Conservation (phyloP, 2,888 invertebrate genomes). For the Cryptops parisi region DNA sequence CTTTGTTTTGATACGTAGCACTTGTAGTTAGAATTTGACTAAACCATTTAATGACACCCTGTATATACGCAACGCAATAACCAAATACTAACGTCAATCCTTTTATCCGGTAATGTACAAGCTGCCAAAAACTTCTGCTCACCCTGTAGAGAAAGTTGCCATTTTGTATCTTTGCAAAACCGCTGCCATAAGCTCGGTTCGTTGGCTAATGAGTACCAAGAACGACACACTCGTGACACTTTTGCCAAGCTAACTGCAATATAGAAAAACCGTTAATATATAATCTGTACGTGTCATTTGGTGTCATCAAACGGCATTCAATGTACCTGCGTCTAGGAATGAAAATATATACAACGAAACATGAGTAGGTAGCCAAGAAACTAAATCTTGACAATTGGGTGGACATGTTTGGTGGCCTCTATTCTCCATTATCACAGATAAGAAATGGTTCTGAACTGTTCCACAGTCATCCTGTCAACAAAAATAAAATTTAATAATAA, state of each 20-base stretch:
- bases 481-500: slow-evolving; percentile 8
- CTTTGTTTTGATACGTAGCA: too few species aligned
- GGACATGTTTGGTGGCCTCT: slow-evolving; percentile 33
- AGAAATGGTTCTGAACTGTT: slow-evolving; percentile 32
- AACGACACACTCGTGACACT: slow-evolving; percentile 29
- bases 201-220: slow-evolving; percentile 31
- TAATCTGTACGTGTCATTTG: too few species aligned
- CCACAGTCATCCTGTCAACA: slow-evolving; percentile 31
- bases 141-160: slow-evolving; percentile 32
- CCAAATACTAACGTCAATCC: slow-evolving; percentile 25
- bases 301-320: background rate
- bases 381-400: slow-evolving; percentile 34
- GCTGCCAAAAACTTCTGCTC: slow-evolving; percentile 33
- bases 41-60: too few species aligned
- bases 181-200: slow-evolving; percentile 33
- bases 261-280: slow-evolving; percentile 9
- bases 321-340: slow-evolving; percentile 34
- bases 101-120: slow-evolving; percentile 28
- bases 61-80: background rate
- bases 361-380: slow-evolving; percentile 32
- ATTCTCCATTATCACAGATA: slow-evolving; percentile 31
- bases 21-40: too few species aligned
- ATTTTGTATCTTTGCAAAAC: slow-evolving; percentile 32
- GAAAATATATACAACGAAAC: slow-evolving; percentile 32
- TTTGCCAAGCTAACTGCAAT: slow-evolving; percentile 31